Base-by-base conservation (phyloP, 2,113 vertebrate species). In the Australoheros scitulus region DNA sequence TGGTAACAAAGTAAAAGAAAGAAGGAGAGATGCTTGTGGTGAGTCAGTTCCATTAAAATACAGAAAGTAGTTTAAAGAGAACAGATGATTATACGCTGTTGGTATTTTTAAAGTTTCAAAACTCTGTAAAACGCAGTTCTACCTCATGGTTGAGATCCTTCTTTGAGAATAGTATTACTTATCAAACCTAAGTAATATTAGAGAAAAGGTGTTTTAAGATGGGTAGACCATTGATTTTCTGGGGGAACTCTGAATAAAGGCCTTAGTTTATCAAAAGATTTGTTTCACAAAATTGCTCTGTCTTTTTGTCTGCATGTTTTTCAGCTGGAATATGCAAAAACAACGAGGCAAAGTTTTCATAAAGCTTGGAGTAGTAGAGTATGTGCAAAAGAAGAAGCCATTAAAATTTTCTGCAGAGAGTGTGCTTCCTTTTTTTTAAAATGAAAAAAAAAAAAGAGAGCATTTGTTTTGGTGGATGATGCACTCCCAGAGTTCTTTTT, bases 21-120 rank as follows among this genome's bases (percentile, higher is more conserved):
- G 56, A 79, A 55, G 52, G 41, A 58, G 76, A 72, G 20, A 63
- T 34, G 61, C 56, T 55, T 81, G 77, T 6, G 17, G 77, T 84
- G 80, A 86, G 36, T 15, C 13, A 47, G 43, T 47, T 13, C 14
- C 36, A 38, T 38, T 38, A 38, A 38, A 38, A 7, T 36, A 1
- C 7, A 36, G 36, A 1, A 92, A 86, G 87, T 59, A 41, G 77
- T 63, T 81, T 43, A 36, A 22, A 80, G 20, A 61, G 65, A 75
- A 59, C 20, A 81, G 64, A 11, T 47, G 13, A 70, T 56, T 14
- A 57, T 59, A 56, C 22, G 13, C 36, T 87, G 72, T 81, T 78
- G 11, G 34, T 59, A 14, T 47, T 77, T 59, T 77, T 32, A 65
- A 76, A 77, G 26, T 59, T 70, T 76, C 8, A 11, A 68, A 9